A percentile compares a stretch with the other conserved stretches of the same genome.
These are phyloP conservation scores for Micropterix aruncella DNA, from an alignment of 2,888 invertebrate genomes.

Conservation along the genomic window DNA sequence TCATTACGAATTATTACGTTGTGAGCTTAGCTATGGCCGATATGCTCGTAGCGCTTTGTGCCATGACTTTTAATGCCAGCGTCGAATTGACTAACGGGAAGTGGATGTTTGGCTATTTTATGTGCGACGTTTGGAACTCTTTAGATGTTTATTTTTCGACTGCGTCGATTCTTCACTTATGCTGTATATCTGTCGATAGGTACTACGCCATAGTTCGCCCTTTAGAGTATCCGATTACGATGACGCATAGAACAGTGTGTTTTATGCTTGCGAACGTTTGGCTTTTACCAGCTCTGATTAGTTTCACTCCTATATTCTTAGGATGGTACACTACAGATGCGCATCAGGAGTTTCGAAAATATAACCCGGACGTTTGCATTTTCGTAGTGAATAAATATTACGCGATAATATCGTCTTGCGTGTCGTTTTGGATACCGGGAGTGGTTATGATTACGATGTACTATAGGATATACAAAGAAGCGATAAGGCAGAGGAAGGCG, in stretches of 20 bases:
- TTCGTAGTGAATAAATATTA: constrained; percentile 81
- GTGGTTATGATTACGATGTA: constrained; percentile 89
- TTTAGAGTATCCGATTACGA: constrained; percentile 80
- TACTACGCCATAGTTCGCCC: constrained; percentile 87
- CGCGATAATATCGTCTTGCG: constrained; percentile 76
- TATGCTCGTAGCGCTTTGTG: constrained; percentile 80
- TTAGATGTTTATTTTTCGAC: constrained; percentile 89
- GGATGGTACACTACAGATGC: constrained; percentile 88
- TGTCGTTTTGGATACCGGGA: constrained; percentile 89
- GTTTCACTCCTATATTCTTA: constrained; percentile 89
- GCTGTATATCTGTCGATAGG: constrained; percentile 88
- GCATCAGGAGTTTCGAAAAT: constrained; percentile 47
- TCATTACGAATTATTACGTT: constrained; percentile 91
- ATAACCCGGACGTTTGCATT: constrained; percentile 61
- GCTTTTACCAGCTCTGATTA: constrained; percentile 84
- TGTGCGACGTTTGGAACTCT: constrained; percentile 93
- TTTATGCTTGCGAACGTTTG: constrained; percentile 82
- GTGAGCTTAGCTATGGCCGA: constrained; percentile 91
- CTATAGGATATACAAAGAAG: constrained; percentile 70
- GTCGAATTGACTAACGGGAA: constrained; percentile 68
- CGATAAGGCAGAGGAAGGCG: constrained; percentile 69
- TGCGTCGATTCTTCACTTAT: constrained; percentile 83
- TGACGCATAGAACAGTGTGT: constrained; percentile 71
- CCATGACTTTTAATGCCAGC: constrained; percentile 87
- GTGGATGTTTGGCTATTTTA: constrained; percentile 80